Conservation (phyloP, 64 coral and sea anemone genomes). For the Pocillopora verrucosa region DNA sequence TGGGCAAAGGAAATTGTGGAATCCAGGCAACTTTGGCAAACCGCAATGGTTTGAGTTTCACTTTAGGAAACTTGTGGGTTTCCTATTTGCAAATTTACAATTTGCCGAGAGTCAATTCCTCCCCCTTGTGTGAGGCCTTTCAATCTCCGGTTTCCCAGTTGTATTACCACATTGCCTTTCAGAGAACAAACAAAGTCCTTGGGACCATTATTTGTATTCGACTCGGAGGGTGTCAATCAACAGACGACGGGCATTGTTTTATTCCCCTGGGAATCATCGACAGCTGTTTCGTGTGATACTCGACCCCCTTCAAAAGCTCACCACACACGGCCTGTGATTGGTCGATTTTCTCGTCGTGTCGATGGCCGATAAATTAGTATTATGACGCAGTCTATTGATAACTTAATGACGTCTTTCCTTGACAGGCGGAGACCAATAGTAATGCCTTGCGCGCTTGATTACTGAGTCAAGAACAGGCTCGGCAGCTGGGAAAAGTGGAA, state of each 20-base stretch:
- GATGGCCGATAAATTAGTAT: slow-evolving; percentile 75
- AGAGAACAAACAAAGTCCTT: slow-evolving; percentile 41
- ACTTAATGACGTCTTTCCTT: slow-evolving; percentile 80
- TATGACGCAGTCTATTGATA: slow-evolving; percentile 74
- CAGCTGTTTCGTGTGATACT: slow-evolving; percentile 70
- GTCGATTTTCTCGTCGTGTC: slow-evolving; percentile 52
- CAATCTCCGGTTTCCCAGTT: background rate
- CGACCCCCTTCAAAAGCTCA: slow-evolving; percentile 69
- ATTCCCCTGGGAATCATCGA: slow-evolving; percentile 63
- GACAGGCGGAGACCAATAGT: slow-evolving; percentile 70
- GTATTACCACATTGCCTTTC: background rate
- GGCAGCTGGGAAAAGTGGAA: slow-evolving; percentile 4
- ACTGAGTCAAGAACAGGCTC: background rate
- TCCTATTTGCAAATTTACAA: no score
- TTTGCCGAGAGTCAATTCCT: no score
- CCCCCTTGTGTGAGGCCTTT: no score
- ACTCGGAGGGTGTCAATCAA: slow-evolving; percentile 4
- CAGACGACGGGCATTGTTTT: slow-evolving; percentile 23
- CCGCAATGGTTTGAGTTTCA: background rate
- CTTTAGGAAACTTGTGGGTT: no score
- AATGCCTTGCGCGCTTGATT: slow-evolving; percentile 44
- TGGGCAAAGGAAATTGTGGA: slow-evolving; percentile 4
- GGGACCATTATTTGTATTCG: slow-evolving; percentile 2
- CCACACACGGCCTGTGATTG: slow-evolving; percentile 40
- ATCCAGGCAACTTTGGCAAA: background rate